Percentiles rank a stretch among this genome's conserved stretches.
Evolutionary conservation across 2,113 vertebrate species (phyloP).

Genomic region (Sylvilagus bachmani): DNA sequence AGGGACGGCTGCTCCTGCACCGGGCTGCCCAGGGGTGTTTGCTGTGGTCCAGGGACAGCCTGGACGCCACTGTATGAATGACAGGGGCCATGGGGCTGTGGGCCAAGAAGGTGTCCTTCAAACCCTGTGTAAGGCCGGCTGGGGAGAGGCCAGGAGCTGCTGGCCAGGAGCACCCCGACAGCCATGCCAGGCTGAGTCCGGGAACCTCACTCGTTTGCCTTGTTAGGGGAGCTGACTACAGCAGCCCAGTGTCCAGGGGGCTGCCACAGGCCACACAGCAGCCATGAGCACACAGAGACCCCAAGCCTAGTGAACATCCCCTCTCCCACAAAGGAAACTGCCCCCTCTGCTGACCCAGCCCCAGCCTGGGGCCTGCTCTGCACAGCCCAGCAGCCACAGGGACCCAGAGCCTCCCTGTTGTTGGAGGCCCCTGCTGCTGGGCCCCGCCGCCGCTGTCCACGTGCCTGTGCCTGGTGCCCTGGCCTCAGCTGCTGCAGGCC

Average conservation of each 20-base stretch:
- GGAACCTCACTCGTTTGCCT: no score
- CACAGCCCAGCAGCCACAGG: no score
- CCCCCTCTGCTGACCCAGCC: no score
- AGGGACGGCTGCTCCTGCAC: neutral
- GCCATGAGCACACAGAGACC: neutral
- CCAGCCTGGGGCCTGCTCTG: no score
- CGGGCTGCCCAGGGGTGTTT: neutral
- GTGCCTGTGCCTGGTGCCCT: no score
- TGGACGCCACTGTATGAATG: neutral
- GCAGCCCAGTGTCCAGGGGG: neutral
- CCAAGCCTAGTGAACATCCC: no score
- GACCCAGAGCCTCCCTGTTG: no score
- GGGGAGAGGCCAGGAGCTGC: neutral
- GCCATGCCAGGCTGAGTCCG: rapidly evolving
- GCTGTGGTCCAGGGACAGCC: neutral
- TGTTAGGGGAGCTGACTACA: neutral
- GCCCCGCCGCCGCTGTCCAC: no score
- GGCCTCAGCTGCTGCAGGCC: no score
- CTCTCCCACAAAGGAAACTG: no score
- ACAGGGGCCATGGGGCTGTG: neutral
- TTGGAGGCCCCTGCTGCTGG: no score
- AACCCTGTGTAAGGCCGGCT: no score
- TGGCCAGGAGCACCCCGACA: neutral
- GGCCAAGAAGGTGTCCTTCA: rapidly evolving
- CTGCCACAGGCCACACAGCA: neutral